Percentiles rank a stretch among this genome's conserved stretches.
Evolutionary conservation across 2,113 vertebrate species (phyloP).

Genomic region (Gnathonemus echidnorhynchus): DNA sequence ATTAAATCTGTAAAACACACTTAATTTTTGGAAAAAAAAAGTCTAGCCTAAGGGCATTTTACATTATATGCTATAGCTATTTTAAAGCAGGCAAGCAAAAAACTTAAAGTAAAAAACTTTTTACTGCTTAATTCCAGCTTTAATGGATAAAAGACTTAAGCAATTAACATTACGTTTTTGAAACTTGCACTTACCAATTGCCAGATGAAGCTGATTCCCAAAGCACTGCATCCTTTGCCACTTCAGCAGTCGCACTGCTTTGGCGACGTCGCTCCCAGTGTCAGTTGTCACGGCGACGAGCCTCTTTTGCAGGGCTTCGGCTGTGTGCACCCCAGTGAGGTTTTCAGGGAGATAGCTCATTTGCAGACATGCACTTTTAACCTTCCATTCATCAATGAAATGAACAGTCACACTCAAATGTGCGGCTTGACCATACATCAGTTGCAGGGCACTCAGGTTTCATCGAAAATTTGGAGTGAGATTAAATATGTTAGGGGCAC

Average conservation of each 20-base stretch:
- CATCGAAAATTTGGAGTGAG: no score
- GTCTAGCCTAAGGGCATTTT: background rate
- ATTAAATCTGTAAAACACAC: background rate
- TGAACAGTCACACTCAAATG: background rate
- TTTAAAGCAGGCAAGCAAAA: background rate
- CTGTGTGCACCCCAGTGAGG: background rate
- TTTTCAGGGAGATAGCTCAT: background rate
- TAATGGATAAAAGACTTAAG: background rate
- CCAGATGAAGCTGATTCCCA: background rate
- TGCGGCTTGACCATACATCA: background rate
- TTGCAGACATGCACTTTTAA: background rate
- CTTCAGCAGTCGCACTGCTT: background rate
- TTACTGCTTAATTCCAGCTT: background rate
- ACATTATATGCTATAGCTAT: background rate
- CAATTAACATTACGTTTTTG: background rate
- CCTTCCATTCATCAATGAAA: background rate
- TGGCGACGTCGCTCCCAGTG: background rate
- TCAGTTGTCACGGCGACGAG: background rate
- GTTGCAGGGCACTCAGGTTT: no score
- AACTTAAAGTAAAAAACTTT: background rate
- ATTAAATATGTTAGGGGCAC: no score
- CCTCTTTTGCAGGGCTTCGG: background rate
- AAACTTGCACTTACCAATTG: background rate
- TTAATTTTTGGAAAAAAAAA: background rate
- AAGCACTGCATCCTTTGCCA: background rate